Conservation (phyloP, 37 sponge, comb jelly and placozoan genomes). For the Cladorhizidae sp. region DNA sequence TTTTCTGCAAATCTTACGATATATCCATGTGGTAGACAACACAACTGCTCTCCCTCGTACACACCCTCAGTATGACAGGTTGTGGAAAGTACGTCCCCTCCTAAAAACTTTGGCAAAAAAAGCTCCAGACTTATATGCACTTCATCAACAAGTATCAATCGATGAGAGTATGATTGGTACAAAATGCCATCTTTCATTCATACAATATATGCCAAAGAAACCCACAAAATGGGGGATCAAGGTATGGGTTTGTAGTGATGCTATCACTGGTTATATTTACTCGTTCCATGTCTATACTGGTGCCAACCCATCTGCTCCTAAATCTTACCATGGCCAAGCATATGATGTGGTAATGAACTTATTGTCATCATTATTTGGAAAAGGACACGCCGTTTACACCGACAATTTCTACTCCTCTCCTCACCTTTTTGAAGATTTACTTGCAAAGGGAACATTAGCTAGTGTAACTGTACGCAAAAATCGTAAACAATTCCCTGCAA, state of each 20-base stretch:
- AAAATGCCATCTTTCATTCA: too few species aligned
- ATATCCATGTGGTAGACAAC: neutral
- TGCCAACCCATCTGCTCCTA: neutral
- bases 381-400: slow-evolving; percentile 1
- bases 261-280: neutral
- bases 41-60: neutral
- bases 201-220: too few species aligned
- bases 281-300: neutral
- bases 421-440: neutral
- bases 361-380: neutral
- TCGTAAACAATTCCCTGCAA: slow-evolving; percentile 34
- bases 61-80: slow-evolving; percentile 17
- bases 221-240: slow-evolving; percentile 55
- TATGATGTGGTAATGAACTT: neutral
- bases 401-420: slow-evolving; percentile 14
- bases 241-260: slow-evolving; percentile 25
- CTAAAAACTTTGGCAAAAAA: neutral
- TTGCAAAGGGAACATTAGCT: neutral
- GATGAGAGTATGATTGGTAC: neutral
- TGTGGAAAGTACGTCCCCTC: slow-evolving; percentile 31
- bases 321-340: neutral
- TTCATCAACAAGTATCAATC: neutral
- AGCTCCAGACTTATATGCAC: neutral
- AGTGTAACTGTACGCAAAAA: slow-evolving; percentile 26
- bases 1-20: slow-evolving; percentile 17